phyloP scores from a whole-genome alignment of 1,140 invertebrate species.

The Drosophila fuyamai region DNA sequence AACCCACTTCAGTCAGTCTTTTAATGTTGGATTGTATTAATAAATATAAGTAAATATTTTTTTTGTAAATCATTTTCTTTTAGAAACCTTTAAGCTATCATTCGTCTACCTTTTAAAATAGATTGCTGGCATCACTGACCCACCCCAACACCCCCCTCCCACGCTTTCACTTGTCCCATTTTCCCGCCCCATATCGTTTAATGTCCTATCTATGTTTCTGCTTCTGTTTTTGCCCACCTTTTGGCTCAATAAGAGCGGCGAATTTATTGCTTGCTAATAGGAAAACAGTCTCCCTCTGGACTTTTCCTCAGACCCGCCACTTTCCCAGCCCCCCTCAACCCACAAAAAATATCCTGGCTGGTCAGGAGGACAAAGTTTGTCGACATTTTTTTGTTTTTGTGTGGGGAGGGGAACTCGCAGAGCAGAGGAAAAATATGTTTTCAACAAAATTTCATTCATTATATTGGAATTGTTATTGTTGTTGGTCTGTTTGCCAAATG shows the following conservation, averaged over 20 bases:
- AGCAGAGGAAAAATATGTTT: slow-evolving; percentile 64
- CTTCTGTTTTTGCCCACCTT: slow-evolving; percentile 40
- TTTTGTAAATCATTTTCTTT: too few relatives aligned
- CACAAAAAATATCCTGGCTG: background rate
- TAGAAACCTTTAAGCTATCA: too few relatives aligned
- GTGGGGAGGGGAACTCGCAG: background rate
- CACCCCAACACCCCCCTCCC: background rate
- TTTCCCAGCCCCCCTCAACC: background rate
- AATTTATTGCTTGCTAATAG: slow-evolving; percentile 78
- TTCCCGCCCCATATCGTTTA: slow-evolving; percentile 14
- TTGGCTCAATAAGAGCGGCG: slow-evolving; percentile 61
- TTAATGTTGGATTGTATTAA: too few relatives aligned
- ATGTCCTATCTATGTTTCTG: slow-evolving; percentile 46
- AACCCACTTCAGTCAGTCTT: too few relatives aligned
- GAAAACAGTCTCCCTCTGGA: slow-evolving; percentile 53
- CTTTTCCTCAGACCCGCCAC: background rate
- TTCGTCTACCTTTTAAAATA: background rate
- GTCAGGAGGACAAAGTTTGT: slow-evolving; percentile 46
- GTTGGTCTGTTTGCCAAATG: slow-evolving; percentile 10
- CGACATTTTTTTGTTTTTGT: slow-evolving; percentile 28
- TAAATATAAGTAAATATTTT: too few relatives aligned
- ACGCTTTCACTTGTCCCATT: slow-evolving; percentile 1
- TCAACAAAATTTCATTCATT: slow-evolving; percentile 75
- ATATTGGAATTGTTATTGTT: slow-evolving; percentile 60
- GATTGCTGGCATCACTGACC: background rate